Conservation (phyloP, 2,797 vertebrate genomes). For the Gymnodraco acuticeps region DNA sequence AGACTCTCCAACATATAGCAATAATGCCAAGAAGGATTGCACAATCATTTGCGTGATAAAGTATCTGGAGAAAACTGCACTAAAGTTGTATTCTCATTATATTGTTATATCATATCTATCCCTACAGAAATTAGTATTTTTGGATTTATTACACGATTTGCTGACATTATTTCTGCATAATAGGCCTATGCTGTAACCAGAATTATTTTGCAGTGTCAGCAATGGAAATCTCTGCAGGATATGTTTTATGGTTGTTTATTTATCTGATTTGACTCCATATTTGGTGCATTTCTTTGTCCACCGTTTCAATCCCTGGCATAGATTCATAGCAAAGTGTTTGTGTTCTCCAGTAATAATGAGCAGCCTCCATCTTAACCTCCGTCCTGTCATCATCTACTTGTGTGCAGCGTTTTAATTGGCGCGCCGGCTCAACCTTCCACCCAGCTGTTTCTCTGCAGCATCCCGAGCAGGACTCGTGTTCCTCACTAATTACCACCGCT, state of each 20-base stretch:
- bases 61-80: no score
- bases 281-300: constrained; percentile 10
- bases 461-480: constrained; percentile 59
- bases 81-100: no score
- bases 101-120: not conserved
- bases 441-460: constrained; percentile 58
- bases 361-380: constrained; percentile 37
- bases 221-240: not conserved
- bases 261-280: not conserved
- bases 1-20: not conserved
- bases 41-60: no score
- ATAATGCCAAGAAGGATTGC: not conserved
- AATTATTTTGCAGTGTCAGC: not conserved
- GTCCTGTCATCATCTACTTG: constrained; percentile 44
- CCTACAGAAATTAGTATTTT: not conserved
- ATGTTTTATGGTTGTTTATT: not conserved
- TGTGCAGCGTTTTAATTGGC: constrained; percentile 68
- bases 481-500: constrained; percentile 73
- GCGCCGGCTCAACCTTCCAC: constrained; percentile 48
- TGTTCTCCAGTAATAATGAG: constrained; percentile 40
- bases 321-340: constrained; percentile 13
- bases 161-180: no score
- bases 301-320: not conserved
- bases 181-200: no score
- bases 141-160: not conserved